These are phyloP conservation scores for Threskiornis aethiopicus DNA, from an alignment of 2,797 vertebrate genomes.

Conservation along the genomic window DNA sequence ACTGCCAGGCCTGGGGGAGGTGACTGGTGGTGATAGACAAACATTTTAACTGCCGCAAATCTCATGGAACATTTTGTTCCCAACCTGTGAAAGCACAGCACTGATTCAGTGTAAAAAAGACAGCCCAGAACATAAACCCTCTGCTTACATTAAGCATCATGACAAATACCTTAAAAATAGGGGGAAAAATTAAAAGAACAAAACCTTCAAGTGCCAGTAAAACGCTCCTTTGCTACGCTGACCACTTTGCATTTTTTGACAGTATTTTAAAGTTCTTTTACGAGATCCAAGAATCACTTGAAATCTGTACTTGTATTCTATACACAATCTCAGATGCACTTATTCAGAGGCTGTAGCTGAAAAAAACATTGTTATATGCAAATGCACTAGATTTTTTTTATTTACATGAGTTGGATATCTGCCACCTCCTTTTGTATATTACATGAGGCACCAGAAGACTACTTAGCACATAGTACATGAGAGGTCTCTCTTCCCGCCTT, in stretches of 20 bases:
- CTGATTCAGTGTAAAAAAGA: neutral
- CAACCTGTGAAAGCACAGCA: conserved; percentile 1
- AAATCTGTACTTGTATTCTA: neutral
- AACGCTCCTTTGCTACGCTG: fast-evolving
- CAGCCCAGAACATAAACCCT: neutral
- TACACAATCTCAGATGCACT: neutral
- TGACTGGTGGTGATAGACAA: neutral
- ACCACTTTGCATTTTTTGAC: neutral
- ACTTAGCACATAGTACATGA: neutral
- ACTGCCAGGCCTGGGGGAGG: neutral
- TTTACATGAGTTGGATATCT: neutral
- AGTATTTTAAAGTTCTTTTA: neutral
- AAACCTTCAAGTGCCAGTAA: neutral
- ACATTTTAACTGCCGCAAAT: conserved; percentile 5
- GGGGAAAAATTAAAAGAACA: neutral
- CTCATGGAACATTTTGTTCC: conserved; percentile 50
- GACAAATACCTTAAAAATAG: neutral
- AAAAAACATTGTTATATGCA: neutral
- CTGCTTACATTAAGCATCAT: neutral
- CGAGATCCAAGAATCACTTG: neutral
- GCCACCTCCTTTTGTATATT: neutral
- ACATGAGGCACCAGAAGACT: neutral
- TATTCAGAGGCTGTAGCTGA: neutral
- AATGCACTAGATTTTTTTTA: neutral
- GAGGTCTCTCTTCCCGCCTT: neutral